phyloP scores from a whole-genome alignment of 35 echinoderm and acorn worm genomes.

The Lytechinus variegatus region DNA sequence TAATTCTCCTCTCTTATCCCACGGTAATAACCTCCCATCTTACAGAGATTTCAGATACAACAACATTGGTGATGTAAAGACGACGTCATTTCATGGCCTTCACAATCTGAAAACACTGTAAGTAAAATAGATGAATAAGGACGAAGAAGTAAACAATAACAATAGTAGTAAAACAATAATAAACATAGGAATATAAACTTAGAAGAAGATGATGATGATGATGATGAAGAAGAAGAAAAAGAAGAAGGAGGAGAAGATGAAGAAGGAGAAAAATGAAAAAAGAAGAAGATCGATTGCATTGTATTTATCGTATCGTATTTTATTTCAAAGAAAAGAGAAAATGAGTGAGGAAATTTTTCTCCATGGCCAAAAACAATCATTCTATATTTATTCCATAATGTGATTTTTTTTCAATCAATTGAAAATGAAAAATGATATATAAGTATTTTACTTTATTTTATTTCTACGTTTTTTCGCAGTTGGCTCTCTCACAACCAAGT shows the following conservation, averaged over 20 bases:
- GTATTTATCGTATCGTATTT: too few species aligned
- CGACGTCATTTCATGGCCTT: not conserved
- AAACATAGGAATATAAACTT: too few species aligned
- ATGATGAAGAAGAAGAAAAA: not conserved
- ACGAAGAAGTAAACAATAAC: too few species aligned
- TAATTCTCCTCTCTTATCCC: not conserved
- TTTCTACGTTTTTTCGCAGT: not conserved
- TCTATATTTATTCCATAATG: too few species aligned
- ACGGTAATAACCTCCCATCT: too few species aligned
- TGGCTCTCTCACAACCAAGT: not conserved
- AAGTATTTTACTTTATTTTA: not conserved
- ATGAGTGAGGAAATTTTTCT: too few species aligned
- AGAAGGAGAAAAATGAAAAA: not conserved
- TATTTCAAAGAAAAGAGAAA: too few species aligned
- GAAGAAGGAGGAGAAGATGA: not conserved
- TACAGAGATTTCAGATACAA: slow-evolving; percentile 5
- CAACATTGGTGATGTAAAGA: not conserved
- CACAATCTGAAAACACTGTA: not conserved
- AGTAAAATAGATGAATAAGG: not conserved
- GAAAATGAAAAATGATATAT: not conserved
- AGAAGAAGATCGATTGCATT: too few species aligned
- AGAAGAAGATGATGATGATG: not conserved
- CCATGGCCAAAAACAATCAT: too few species aligned
- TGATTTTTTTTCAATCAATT: not conserved
- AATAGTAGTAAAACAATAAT: too few species aligned